These are phyloP conservation scores for Zophobas atratus DNA, from an alignment of 1,140 invertebrate genomes.

Conservation along the genomic window DNA sequence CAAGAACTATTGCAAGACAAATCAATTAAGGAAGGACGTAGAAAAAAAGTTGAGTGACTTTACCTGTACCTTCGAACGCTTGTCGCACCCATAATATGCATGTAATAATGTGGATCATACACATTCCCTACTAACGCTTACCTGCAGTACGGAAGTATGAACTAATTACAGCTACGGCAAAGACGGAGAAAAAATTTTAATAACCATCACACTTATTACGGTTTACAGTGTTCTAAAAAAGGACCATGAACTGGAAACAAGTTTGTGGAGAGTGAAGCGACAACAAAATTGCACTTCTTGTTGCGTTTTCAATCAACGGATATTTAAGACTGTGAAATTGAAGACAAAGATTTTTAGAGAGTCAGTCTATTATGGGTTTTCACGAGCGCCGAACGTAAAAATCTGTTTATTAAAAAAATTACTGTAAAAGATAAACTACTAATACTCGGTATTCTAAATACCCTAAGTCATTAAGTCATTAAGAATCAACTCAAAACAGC, in stretches of 20 bases:
- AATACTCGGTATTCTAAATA: too few species aligned
- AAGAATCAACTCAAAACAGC: too few species aligned
- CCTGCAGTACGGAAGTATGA: too few species aligned
- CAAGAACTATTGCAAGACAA: constrained; percentile 16
- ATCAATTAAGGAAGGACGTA: constrained; percentile 32
- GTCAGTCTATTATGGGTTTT: background rate
- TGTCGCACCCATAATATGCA: background rate
- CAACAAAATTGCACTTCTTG: constrained; percentile 13
- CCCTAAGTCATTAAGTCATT: too few species aligned
- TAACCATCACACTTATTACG: constrained; percentile 19
- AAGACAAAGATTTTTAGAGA: constrained; percentile 12
- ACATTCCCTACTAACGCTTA: constrained; percentile 1
- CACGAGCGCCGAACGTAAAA: too few species aligned
- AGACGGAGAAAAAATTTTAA: constrained; percentile 10
- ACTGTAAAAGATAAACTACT: too few species aligned
- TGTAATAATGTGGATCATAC: constrained; percentile 4
- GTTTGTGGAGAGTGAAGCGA: constrained; percentile 20
- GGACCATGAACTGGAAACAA: constrained; percentile 21
- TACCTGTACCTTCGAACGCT: background rate
- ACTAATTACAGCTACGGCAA: background rate
- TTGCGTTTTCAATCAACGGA: constrained; percentile 19
- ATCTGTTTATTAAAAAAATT: too few species aligned
- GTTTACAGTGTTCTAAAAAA: constrained; percentile 14
- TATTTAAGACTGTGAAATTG: constrained; percentile 30
- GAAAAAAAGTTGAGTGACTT: constrained; percentile 29